Conservation (phyloP, 2,797 vertebrate genomes). For the Phaenicophaeus curvirostris region DNA sequence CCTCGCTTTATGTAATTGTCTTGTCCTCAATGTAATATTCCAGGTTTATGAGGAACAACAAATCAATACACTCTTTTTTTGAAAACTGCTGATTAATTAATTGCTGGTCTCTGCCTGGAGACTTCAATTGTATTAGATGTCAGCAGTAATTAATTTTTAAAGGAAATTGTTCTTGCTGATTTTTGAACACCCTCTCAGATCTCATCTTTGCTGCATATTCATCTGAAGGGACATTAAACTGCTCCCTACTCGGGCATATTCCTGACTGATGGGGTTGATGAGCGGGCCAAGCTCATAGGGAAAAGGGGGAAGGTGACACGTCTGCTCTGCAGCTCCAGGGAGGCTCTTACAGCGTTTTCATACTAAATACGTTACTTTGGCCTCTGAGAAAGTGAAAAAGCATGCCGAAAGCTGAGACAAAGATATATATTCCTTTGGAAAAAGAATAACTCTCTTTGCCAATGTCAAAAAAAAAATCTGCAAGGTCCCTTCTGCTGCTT, state of each 20-base stretch:
- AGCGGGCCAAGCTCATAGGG: not conserved
- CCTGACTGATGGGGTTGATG: not conserved
- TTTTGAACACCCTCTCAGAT: not conserved
- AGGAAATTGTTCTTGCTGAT: constrained; percentile 35
- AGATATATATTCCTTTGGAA: not conserved
- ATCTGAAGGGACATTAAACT: not conserved
- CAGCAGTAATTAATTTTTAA: constrained; percentile 57
- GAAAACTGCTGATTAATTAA: constrained; percentile 50
- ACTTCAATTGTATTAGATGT: constrained; percentile 36
- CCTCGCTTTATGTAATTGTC: constrained; percentile 30
- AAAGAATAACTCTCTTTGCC: not conserved
- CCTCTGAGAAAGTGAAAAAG: not conserved
- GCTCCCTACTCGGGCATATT: not conserved
- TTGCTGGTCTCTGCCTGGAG: constrained; percentile 16
- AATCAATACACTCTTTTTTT: constrained; percentile 50
- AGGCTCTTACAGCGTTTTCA: not conserved
- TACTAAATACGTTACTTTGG: not conserved
- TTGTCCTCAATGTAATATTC: constrained; percentile 44
- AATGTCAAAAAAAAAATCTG: not conserved
- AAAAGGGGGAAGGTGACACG: not conserved
- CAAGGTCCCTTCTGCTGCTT: not conserved
- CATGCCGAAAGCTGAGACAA: not conserved
- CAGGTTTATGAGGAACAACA: constrained; percentile 56
- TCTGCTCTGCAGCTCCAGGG: not conserved
- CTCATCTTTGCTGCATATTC: not conserved